phyloP scores from a whole-genome alignment of 2,888 invertebrate species.

The Drosophila paramelanica region DNA sequence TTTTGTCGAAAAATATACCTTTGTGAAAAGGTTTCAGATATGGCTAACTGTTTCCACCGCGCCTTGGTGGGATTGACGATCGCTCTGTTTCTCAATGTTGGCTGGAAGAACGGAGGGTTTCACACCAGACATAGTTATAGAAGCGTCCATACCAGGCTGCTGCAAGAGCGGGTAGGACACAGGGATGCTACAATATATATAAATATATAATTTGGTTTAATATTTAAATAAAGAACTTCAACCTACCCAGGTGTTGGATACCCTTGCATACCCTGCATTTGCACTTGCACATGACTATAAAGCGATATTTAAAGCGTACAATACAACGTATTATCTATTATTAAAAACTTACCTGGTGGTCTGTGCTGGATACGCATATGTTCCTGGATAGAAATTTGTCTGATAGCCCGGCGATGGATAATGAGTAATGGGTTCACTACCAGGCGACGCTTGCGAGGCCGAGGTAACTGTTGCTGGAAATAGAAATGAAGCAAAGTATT shows the following conservation, averaged over 20 bases:
- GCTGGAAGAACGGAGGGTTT: constrained; percentile 8
- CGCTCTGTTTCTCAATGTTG: background rate
- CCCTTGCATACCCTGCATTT: constrained; percentile 5
- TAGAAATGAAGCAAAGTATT: background rate
- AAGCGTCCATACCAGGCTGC: constrained; percentile 1
- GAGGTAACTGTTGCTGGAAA: constrained; percentile 17
- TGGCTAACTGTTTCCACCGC: constrained; percentile 54
- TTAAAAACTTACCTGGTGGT: constrained; percentile 9
- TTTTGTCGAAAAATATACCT: background rate
- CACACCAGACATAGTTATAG: background rate
- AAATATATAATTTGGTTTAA: background rate
- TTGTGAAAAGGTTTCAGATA: constrained; percentile 11
- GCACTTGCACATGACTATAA: constrained; percentile 28
- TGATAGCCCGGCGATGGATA: constrained; percentile 16
- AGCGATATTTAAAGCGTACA: background rate
- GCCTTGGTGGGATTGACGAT: constrained; percentile 30
- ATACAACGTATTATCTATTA: background rate
- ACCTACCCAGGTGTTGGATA: constrained; percentile 17
- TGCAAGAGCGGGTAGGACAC: constrained; percentile 2
- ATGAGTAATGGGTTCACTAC: background rate
- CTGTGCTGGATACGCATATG: constrained; percentile 3
- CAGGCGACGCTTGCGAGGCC: background rate
- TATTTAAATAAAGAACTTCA: background rate
- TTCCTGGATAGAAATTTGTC: background rate
- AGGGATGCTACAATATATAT: background rate